Conservation (phyloP, 2,797 vertebrate genomes). For the Okamejei kenojei region DNA sequence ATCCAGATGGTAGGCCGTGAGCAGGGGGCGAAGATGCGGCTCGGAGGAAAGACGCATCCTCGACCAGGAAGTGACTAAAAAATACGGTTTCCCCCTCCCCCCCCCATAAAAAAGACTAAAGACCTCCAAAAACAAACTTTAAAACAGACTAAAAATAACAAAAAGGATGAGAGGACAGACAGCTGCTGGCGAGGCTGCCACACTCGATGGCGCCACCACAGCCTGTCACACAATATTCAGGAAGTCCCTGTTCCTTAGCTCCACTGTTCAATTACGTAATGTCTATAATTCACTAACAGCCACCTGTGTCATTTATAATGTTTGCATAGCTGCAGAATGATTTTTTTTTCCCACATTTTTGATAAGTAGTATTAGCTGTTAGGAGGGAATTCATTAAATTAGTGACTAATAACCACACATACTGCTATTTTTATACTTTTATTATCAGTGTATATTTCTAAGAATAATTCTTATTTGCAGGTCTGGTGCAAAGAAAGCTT, state of each 20-base stretch:
- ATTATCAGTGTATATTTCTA: background rate
- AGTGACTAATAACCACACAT: background rate
- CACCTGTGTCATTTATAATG: background rate
- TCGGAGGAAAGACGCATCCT: no score
- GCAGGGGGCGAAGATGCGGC: no score
- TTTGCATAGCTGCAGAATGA: background rate
- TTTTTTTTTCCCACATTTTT: background rate
- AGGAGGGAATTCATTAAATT: background rate
- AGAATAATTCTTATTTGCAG: background rate
- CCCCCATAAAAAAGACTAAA: no score
- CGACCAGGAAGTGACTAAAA: no score
- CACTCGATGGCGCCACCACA: background rate
- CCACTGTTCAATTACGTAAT: background rate
- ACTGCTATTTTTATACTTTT: background rate
- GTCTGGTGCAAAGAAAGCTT: background rate
- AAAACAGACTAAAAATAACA: no score
- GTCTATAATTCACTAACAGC: background rate
- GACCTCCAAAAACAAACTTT: no score
- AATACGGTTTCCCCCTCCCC: no score
- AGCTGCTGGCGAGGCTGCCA: no score
- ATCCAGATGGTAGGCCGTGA: no score
- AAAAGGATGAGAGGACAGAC: no score
- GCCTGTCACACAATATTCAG: background rate
- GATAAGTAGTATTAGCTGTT: background rate
- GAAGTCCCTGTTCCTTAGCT: background rate